Conservation (phyloP, 2,113 vertebrate genomes). For the Phylloscopus trochilus region DNA sequence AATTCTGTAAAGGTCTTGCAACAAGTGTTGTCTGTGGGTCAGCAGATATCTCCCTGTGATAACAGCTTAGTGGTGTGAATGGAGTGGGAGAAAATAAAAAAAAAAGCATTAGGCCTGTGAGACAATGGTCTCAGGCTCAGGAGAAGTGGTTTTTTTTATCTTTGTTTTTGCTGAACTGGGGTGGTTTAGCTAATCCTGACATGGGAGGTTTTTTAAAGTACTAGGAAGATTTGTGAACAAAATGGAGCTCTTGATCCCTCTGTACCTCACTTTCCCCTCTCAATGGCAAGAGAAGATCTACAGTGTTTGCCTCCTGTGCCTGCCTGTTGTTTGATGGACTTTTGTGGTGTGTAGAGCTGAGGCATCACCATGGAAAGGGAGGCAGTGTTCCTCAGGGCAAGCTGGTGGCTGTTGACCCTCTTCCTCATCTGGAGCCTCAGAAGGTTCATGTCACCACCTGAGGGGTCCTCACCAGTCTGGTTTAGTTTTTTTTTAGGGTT, state of each 20-base stretch:
- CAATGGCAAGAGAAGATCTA: fast-evolving
- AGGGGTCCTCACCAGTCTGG: background rate
- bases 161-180: background rate
- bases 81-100: background rate
- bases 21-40: background rate
- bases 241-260: background rate
- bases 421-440: background rate
- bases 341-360: background rate
- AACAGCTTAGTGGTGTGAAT: background rate
- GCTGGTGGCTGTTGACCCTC: background rate
- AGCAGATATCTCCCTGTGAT: background rate
- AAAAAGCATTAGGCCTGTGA: background rate
- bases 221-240: background rate
- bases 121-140: background rate
- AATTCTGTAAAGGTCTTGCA: background rate
- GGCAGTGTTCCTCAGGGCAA: background rate
- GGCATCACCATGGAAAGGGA: background rate
- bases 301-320: background rate
- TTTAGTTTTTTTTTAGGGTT: background rate
- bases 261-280: background rate
- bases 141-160: background rate
- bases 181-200: background rate
- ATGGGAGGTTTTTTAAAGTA: background rate
- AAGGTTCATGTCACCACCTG: background rate
- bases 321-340: fast-evolving